These are phyloP conservation scores for Drosophila nannoptera DNA, from an alignment of 1,140 invertebrate genomes.

Conservation along the genomic window DNA sequence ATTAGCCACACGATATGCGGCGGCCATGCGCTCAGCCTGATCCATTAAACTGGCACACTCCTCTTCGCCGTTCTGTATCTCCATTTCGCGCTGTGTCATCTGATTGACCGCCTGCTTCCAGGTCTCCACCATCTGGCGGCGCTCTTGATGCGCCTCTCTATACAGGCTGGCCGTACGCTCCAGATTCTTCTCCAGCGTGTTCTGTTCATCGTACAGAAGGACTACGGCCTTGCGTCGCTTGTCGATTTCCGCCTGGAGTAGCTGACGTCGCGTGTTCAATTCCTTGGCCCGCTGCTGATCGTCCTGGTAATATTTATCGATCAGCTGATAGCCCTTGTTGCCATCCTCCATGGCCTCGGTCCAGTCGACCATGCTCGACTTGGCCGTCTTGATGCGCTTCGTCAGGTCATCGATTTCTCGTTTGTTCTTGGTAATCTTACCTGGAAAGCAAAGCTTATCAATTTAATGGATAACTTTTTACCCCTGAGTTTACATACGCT, in stretches of 20 bases:
- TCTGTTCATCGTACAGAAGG: slow-evolving; percentile 70
- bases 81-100: slow-evolving; percentile 73
- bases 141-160: slow-evolving; percentile 67
- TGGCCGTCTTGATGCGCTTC: slow-evolving; percentile 81
- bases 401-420: slow-evolving; percentile 81
- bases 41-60: slow-evolving; percentile 38
- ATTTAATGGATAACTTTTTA: no score
- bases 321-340: slow-evolving; percentile 81
- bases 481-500: slow-evolving; percentile 33
- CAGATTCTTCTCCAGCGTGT: slow-evolving; percentile 70
- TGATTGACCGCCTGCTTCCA: slow-evolving; percentile 76
- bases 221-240: slow-evolving; percentile 60
- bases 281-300: slow-evolving; percentile 81
- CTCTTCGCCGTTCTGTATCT: slow-evolving; percentile 57
- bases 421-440: slow-evolving; percentile 64
- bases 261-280: slow-evolving; percentile 79
- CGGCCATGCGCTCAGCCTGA: slow-evolving; percentile 10
- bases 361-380: slow-evolving; percentile 81
- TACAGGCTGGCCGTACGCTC: slow-evolving; percentile 71
- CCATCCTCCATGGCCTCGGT: slow-evolving; percentile 82
- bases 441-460: slow-evolving; percentile 16
- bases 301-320: slow-evolving; percentile 82
- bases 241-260: slow-evolving; percentile 74
- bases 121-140: slow-evolving; percentile 73
- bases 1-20: slow-evolving; percentile 32